These are phyloP conservation scores for Leptobrachium ailaonicum DNA, from an alignment of 2,113 vertebrate species.

Conservation along the genomic window DNA sequence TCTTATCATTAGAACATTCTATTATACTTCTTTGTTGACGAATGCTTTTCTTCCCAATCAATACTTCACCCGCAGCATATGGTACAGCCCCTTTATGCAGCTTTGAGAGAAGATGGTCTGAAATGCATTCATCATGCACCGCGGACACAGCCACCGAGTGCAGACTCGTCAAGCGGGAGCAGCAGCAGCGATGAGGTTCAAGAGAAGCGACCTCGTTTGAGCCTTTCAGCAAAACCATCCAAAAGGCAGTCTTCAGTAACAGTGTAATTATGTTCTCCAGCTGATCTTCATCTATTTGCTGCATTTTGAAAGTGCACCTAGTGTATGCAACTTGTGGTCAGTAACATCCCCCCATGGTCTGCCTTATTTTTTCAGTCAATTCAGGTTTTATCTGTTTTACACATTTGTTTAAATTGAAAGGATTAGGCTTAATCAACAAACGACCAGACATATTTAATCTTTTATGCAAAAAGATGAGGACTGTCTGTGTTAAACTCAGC, in stretches of 20 bases:
- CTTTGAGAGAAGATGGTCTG: conserved; percentile 72
- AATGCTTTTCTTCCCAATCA: too few species aligned
- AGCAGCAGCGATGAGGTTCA: conserved; percentile 66
- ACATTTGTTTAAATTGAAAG: too few species aligned
- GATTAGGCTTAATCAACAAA: too few species aligned
- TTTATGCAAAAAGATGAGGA: too few species aligned
- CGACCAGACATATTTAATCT: too few species aligned
- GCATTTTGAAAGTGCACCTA: conserved; percentile 11
- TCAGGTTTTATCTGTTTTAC: too few species aligned
- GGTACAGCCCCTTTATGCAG: conserved; percentile 79
- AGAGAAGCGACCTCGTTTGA: conserved; percentile 70
- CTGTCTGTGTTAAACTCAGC: too few species aligned
- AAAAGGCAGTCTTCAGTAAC: conserved; percentile 50
- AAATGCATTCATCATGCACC: conserved; percentile 62
- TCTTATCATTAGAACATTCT: too few species aligned
- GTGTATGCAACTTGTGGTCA: too few species aligned
- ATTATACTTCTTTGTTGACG: too few species aligned
- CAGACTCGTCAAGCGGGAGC: conserved; percentile 53
- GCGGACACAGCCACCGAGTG: conserved; percentile 51
- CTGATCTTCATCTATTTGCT: conserved; percentile 35
- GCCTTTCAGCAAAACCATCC: conserved; percentile 56
- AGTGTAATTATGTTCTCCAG: conserved; percentile 53
- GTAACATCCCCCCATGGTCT: too few species aligned
- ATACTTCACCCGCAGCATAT: conserved; percentile 68
- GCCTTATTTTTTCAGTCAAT: too few species aligned